phyloP scores from a whole-genome alignment of 2,797 vertebrate species.

The Malurus splendens region DNA sequence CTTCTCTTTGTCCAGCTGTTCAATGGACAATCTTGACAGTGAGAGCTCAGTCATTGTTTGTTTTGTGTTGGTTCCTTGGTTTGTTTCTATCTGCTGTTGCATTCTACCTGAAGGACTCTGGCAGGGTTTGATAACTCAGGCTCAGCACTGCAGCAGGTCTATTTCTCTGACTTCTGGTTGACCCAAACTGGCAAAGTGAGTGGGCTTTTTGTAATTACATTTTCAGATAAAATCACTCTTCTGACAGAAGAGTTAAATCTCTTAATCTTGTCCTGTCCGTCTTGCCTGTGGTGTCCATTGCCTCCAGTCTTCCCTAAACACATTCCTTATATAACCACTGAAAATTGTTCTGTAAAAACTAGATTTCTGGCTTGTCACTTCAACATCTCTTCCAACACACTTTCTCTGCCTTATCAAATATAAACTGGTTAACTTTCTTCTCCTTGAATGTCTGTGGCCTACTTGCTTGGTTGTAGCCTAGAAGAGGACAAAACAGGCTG shows the following conservation, averaged over 20 bases:
- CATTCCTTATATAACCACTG: background rate
- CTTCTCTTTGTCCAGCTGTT: background rate
- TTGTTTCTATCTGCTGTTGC: background rate
- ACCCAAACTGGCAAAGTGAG: background rate
- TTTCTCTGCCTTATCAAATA: background rate
- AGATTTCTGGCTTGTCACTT: background rate
- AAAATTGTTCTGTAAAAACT: background rate
- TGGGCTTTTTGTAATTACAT: background rate
- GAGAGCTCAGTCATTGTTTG: background rate
- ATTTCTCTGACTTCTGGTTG: background rate
- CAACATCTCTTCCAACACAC: background rate
- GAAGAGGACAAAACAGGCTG: background rate
- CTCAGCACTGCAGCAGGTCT: background rate
- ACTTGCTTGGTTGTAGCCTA: background rate
- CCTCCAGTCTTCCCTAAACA: background rate
- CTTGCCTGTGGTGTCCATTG: background rate
- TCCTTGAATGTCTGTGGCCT: background rate
- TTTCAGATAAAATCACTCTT: background rate
- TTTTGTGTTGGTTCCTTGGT: background rate
- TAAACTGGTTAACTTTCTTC: background rate
- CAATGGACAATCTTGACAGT: background rate
- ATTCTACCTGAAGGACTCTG: background rate
- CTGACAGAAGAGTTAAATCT: background rate
- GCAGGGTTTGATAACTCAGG: background rate
- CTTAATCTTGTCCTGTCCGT: background rate